These are phyloP conservation scores for Cynopterus sphinx DNA, from an alignment of 2,797 vertebrate species.

Conservation along the genomic window DNA sequence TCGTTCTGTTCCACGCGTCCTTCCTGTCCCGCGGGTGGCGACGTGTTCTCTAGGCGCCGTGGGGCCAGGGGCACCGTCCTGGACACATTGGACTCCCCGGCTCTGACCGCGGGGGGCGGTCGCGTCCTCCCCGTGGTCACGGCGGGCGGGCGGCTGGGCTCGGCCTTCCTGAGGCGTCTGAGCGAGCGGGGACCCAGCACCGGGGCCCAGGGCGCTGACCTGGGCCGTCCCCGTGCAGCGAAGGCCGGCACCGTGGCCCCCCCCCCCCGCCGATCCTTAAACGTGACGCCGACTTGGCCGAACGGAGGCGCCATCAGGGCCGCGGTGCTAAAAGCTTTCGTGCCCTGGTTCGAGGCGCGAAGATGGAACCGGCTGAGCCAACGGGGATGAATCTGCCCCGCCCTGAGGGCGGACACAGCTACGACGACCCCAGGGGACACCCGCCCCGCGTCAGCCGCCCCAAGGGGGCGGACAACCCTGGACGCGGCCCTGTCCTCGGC, in stretches of 20 bases:
- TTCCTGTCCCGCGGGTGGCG: neutral
- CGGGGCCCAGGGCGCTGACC: neutral
- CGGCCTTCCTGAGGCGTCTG: slow-evolving; percentile 60
- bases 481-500: neutral
- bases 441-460: no score
- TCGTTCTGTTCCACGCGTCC: neutral
- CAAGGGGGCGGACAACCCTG: no score
- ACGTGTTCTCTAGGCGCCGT: neutral
- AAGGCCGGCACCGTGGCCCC: neutral
- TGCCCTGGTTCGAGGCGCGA: neutral
- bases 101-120: neutral
- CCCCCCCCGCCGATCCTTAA: neutral
- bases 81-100: slow-evolving; percentile 32
- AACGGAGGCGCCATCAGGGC: no score
- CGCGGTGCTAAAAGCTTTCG: neutral
- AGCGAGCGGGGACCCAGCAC: slow-evolving; percentile 65
- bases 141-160: neutral
- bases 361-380: neutral
- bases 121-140: slow-evolving; percentile 51
- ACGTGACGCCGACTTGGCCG: slow-evolving; percentile 18
- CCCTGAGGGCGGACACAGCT: rapidly evolving
- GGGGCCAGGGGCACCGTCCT: slow-evolving; percentile 42
- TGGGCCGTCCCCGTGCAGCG: no score
- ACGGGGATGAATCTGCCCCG: neutral
- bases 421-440: no score